phyloP scores from a whole-genome alignment of 2,113 vertebrate species.

The Rynchops niger region DNA sequence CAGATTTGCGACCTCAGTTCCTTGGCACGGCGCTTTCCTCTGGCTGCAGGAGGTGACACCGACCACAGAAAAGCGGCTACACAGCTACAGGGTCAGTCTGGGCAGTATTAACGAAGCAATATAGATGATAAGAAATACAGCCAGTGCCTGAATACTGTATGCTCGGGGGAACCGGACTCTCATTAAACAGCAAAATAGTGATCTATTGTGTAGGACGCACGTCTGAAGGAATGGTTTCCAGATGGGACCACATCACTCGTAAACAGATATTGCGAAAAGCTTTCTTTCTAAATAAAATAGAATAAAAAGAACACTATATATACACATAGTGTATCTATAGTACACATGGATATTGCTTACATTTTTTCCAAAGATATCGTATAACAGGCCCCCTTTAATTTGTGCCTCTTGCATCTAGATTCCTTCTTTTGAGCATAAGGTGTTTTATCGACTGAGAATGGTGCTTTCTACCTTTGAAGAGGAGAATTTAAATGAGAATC shows the following conservation, averaged over 20 bases:
- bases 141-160: conserved; percentile 2
- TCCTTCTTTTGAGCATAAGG: background rate
- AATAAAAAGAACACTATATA: background rate
- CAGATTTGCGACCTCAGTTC: conserved; percentile 31
- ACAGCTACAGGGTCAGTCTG: conserved; percentile 38
- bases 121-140: conserved; percentile 70
- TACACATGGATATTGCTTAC: background rate
- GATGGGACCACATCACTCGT: conserved; percentile 44
- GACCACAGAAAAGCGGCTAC: background rate
- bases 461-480: background rate
- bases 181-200: conserved; percentile 62
- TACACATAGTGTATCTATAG: background rate
- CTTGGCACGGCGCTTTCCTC: background rate
- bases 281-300: background rate
- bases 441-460: background rate
- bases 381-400: background rate
- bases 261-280: background rate
- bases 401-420: background rate
- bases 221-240: conserved; percentile 71
- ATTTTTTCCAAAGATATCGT: background rate
- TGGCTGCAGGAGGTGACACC: conserved; percentile 51
- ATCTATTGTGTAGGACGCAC: conserved; percentile 59
- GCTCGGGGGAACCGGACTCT: conserved; percentile 47
- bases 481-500: background rate
- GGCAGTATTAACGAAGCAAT: conserved; percentile 59